Conservation (phyloP, 1,140 invertebrate species). For the Platyscapa corneri region DNA sequence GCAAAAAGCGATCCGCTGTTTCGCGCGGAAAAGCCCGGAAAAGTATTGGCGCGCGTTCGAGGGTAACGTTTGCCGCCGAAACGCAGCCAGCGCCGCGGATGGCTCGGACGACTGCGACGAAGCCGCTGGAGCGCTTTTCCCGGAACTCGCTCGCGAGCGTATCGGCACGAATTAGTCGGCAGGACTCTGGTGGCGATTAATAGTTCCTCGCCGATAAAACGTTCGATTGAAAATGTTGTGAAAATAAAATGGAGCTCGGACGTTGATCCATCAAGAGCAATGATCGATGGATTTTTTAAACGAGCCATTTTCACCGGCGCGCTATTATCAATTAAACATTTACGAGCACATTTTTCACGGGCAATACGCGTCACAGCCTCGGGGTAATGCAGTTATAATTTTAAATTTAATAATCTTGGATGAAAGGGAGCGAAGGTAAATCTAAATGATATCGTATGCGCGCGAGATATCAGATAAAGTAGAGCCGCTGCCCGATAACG, state of each 20-base stretch:
- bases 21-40: too few relatives aligned
- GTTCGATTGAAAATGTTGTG: constrained; percentile 1
- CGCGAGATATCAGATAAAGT: neutral
- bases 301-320: neutral
- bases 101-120: too few relatives aligned
- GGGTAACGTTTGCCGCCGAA: too few relatives aligned
- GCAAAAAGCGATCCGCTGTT: constrained; percentile 47
- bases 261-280: constrained; percentile 5
- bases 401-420: neutral
- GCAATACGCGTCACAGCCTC: neutral
- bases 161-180: neutral
- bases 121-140: too few relatives aligned
- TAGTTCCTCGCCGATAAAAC: neutral
- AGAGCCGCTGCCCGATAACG: too few relatives aligned
- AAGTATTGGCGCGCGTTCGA: neutral
- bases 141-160: too few relatives aligned
- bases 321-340: neutral
- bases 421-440: neutral
- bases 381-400: neutral
- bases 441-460: neutral
- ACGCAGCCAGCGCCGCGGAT: too few relatives aligned
- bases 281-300: constrained; percentile 12
- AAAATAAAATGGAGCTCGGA: neutral
- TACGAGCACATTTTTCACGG: neutral
- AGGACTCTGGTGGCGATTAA: neutral